Percentiles rank a stretch among this genome's conserved stretches.
Conservation (phyloP, 2,888 invertebrate genomes). For the Gari tellinella region DNA sequence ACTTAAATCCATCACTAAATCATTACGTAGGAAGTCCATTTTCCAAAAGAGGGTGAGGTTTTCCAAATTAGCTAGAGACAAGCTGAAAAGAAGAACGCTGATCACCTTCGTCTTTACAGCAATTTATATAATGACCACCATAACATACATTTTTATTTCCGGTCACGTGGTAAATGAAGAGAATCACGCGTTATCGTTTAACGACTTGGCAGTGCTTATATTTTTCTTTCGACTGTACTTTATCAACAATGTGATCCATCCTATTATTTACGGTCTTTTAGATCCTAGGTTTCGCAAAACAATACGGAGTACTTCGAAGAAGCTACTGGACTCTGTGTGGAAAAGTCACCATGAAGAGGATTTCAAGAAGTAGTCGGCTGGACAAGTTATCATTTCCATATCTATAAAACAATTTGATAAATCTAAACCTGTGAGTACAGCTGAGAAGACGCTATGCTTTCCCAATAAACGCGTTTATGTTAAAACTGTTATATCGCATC, state of each 20-base stretch:
- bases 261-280: slow-evolving; percentile 29
- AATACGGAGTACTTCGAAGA: slow-evolving; percentile 18
- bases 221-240: slow-evolving; percentile 30
- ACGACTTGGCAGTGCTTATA: slow-evolving; percentile 11
- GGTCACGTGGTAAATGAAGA: slow-evolving; percentile 5
- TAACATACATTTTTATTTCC: slow-evolving; percentile 20
- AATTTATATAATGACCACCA: slow-evolving; percentile 24
- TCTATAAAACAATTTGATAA: too few relatives aligned
- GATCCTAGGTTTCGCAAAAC: slow-evolving; percentile 39
- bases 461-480: too few relatives aligned
- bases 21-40: neutral
- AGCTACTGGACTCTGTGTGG: slow-evolving; percentile 22
- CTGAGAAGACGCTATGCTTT: too few relatives aligned
- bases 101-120: slow-evolving; percentile 39
- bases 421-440: too few relatives aligned
- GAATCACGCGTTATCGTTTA: slow-evolving; percentile 1
- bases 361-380: too few relatives aligned
- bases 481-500: too few relatives aligned
- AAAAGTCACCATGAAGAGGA: slow-evolving; percentile 9
- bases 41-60: slow-evolving; percentile 19
- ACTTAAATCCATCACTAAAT: neutral
- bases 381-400: too few relatives aligned
- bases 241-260: slow-evolving; percentile 40
- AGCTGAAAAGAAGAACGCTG: slow-evolving; percentile 24
- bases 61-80: slow-evolving; percentile 20